Percentiles rank a stretch among this genome's conserved stretches.
phyloP scores from a whole-genome alignment of 1,140 invertebrate species.

The Hycleus cichorii region DNA sequence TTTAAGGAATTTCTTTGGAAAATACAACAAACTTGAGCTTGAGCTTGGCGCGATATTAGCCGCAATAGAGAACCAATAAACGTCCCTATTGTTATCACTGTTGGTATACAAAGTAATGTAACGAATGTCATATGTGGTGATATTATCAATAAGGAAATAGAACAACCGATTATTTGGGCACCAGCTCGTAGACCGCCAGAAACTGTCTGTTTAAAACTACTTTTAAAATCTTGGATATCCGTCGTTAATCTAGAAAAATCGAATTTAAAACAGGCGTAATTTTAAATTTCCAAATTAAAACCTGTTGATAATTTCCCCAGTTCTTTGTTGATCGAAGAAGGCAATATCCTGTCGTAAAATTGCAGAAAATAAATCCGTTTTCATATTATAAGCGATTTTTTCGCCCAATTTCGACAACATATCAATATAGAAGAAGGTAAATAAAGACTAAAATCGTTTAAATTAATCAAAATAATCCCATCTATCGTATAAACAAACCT shows the following conservation, averaged over 20 bases:
- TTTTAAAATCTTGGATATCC: slow-evolving; percentile 96
- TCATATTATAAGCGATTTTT: slow-evolving; percentile 70
- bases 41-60: slow-evolving; percentile 64
- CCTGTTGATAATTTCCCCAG: slow-evolving; percentile 81
- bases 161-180: slow-evolving; percentile 77
- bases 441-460: slow-evolving; percentile 58
- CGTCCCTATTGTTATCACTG: slow-evolving; percentile 69
- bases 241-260: slow-evolving; percentile 57
- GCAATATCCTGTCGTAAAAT: slow-evolving; percentile 81
- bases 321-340: slow-evolving; percentile 86
- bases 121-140: slow-evolving; percentile 81
- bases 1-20: background rate
- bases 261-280: no score
- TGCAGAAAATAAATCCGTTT: slow-evolving; percentile 73
- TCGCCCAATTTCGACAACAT: slow-evolving; percentile 81
- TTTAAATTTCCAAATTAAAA: no score
- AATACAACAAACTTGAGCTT: slow-evolving; percentile 56
- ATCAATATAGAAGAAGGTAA: slow-evolving; percentile 86
- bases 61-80: slow-evolving; percentile 66
- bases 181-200: slow-evolving; percentile 79
- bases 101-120: slow-evolving; percentile 74
- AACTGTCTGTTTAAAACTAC: slow-evolving; percentile 85
- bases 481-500: slow-evolving; percentile 46
- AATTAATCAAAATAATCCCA: slow-evolving; percentile 6
- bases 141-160: slow-evolving; percentile 68